Evolutionary conservation across 1,140 invertebrate genomes (phyloP).

Genomic region (Drosophila teissieri): DNA sequence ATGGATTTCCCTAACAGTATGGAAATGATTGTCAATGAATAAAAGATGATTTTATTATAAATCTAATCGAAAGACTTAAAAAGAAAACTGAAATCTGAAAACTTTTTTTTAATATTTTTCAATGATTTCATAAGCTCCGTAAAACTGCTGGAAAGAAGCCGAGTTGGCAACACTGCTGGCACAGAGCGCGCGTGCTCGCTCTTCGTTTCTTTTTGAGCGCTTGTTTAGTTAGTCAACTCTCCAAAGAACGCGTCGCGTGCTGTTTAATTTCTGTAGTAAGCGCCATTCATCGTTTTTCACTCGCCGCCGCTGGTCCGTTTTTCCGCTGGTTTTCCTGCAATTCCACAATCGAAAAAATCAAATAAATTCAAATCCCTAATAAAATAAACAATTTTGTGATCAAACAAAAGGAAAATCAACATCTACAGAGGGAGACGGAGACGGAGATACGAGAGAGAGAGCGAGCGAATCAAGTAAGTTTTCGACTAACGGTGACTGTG

Average conservation of each 20-base stretch:
- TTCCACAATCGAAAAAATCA: slow-evolving; percentile 22
- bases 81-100: too few relatives aligned
- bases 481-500: slow-evolving; percentile 31
- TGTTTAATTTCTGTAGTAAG: slow-evolving; percentile 60
- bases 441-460: neutral
- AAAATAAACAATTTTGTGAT: slow-evolving; percentile 15
- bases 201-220: slow-evolving; percentile 5
- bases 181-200: slow-evolving; percentile 38
- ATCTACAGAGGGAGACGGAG: slow-evolving; percentile 1
- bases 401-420: slow-evolving; percentile 6
- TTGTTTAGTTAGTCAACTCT: slow-evolving; percentile 76
- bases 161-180: too few relatives aligned
- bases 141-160: too few relatives aligned
- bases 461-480: slow-evolving; percentile 63
- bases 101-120: too few relatives aligned
- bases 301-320: slow-evolving; percentile 49
- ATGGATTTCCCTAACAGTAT: too few relatives aligned
- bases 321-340: slow-evolving; percentile 50
- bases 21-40: too few relatives aligned
- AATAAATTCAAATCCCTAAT: slow-evolving; percentile 1
- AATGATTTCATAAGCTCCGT: too few relatives aligned
- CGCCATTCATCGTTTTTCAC: slow-evolving; percentile 75
- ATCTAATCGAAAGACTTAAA: too few relatives aligned
- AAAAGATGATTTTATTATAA: too few relatives aligned
- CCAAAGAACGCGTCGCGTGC: slow-evolving; percentile 72